Percentiles rank a stretch among this genome's conserved stretches.
These are phyloP conservation scores for Strix uralensis DNA, from an alignment of 2,113 vertebrate species.

Conservation along the genomic window DNA sequence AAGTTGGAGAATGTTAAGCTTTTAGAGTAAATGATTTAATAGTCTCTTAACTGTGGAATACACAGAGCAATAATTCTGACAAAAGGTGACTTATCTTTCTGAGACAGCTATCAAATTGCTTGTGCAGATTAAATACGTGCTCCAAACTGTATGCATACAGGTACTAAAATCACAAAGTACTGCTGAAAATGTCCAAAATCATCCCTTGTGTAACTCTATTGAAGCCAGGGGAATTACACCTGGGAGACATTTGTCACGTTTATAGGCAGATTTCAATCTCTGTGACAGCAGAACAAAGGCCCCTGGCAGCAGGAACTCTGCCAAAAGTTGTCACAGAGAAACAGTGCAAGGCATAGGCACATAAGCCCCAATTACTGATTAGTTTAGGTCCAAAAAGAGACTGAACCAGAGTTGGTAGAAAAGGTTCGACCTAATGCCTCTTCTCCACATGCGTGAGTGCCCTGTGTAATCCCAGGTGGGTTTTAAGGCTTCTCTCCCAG, in stretches of 20 bases:
- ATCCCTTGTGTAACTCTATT: slow-evolving; percentile 38
- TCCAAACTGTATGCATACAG: slow-evolving; percentile 6
- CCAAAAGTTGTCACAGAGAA: background rate
- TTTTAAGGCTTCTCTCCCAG: background rate
- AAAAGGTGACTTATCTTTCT: slow-evolving; percentile 50
- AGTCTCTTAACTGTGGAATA: slow-evolving; percentile 25
- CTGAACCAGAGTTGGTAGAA: background rate
- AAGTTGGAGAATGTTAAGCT: slow-evolving; percentile 16
- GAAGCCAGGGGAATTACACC: slow-evolving; percentile 10
- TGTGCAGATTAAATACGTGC: slow-evolving; percentile 51
- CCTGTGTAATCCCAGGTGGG: background rate
- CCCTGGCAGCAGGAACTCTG: background rate
- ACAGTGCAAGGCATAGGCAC: background rate
- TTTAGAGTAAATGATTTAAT: slow-evolving; percentile 56
- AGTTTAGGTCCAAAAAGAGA: background rate
- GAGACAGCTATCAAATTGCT: slow-evolving; percentile 44
- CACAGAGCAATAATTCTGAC: slow-evolving; percentile 35
- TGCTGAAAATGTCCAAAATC: slow-evolving; percentile 40
- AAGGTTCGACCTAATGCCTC: background rate
- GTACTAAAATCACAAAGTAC: slow-evolving; percentile 34
- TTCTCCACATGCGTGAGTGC: background rate
- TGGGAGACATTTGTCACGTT: slow-evolving; percentile 22
- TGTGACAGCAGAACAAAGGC: slow-evolving; percentile 34
- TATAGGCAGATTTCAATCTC: slow-evolving; percentile 47
- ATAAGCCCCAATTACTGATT: background rate